Percentiles rank a stretch among this genome's conserved stretches.
Conservation (phyloP, 2,888 invertebrate species). For the Drosophila histrio region DNA sequence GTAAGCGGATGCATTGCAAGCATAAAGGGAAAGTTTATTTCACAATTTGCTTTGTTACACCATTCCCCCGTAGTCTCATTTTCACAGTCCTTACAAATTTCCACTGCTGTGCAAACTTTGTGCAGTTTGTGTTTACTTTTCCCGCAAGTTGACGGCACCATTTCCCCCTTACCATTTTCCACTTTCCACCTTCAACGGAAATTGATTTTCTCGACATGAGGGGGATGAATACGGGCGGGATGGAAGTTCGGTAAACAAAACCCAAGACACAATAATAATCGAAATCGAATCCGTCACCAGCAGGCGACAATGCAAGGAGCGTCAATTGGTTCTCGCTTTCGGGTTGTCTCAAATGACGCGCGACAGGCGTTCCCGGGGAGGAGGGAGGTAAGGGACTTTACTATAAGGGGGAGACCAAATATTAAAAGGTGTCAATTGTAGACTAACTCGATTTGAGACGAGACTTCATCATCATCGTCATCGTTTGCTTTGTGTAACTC, state of each 20-base stretch:
- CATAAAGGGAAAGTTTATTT: conserved; percentile 66
- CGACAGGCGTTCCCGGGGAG: conserved; percentile 14
- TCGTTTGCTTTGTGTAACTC: conserved; percentile 31
- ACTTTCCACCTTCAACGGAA: conserved; percentile 55
- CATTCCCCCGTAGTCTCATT: background rate
- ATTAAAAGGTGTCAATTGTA: conserved; percentile 74
- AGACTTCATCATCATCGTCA: conserved; percentile 29
- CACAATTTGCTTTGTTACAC: conserved; percentile 65
- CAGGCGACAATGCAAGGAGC: conserved; percentile 59
- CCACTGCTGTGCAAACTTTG: conserved; percentile 62
- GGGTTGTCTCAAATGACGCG: conserved; percentile 26
- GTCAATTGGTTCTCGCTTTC: conserved; percentile 40
- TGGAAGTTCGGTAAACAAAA: conserved; percentile 64
- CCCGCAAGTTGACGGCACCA: conserved; percentile 40
- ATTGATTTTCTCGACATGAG: conserved; percentile 63
- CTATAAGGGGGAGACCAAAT: conserved; percentile 19
- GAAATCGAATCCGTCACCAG: conserved; percentile 74
- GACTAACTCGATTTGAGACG: conserved; percentile 47
- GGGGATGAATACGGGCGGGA: conserved; percentile 8
- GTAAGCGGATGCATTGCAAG: conserved; percentile 51
- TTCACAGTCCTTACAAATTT: conserved; percentile 14
- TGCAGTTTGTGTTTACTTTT: conserved; percentile 65
- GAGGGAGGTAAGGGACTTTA: conserved; percentile 3
- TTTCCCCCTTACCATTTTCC: conserved; percentile 4
- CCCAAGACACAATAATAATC: conserved; percentile 73